Percentiles rank a stretch among this genome's conserved stretches.
Evolutionary conservation across 2,113 vertebrate genomes (phyloP).

Genomic region (Sapajus apella): DNA sequence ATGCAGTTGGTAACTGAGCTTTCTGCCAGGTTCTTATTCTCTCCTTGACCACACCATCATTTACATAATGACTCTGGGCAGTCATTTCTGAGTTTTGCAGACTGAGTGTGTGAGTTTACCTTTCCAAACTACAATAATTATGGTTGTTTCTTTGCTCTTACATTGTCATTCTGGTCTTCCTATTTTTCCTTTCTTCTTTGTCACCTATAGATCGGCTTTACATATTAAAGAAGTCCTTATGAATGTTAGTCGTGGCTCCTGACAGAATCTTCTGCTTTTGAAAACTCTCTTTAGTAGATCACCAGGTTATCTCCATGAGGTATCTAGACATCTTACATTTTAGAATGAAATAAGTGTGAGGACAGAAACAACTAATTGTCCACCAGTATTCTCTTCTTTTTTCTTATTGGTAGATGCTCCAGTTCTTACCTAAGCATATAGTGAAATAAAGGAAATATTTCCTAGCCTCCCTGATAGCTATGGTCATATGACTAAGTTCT

Average conservation of each 20-base stretch:
- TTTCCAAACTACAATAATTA: not conserved
- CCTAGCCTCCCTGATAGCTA: not conserved
- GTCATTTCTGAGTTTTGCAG: slow-evolving; percentile 36
- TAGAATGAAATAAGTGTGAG: not conserved
- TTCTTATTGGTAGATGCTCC: not conserved
- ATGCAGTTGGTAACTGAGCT: not conserved
- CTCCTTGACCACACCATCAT: not conserved
- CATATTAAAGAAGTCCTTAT: not conserved
- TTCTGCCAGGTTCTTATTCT: not conserved
- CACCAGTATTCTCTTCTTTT: not conserved
- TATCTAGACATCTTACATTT: not conserved
- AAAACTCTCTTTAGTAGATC: not conserved
- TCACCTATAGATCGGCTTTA: slow-evolving; percentile 11
- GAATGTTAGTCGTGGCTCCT: not conserved
- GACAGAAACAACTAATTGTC: slow-evolving; percentile 26
- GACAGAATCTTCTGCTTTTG: not conserved
- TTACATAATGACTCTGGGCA: not conserved
- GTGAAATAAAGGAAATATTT: slow-evolving; percentile 28
- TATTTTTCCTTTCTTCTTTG: not conserved
- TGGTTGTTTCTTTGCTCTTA: slow-evolving; percentile 30
- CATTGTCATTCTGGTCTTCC: not conserved
- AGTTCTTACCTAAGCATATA: not conserved
- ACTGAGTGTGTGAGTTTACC: not conserved
- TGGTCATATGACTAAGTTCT: slow-evolving; percentile 24
- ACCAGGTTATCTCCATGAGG: not conserved